Evolutionary conservation across 2,888 invertebrate genomes (phyloP), one percentile per base, ranked within the genome.

Genomic region (Drosophila lutescens): DNA sequence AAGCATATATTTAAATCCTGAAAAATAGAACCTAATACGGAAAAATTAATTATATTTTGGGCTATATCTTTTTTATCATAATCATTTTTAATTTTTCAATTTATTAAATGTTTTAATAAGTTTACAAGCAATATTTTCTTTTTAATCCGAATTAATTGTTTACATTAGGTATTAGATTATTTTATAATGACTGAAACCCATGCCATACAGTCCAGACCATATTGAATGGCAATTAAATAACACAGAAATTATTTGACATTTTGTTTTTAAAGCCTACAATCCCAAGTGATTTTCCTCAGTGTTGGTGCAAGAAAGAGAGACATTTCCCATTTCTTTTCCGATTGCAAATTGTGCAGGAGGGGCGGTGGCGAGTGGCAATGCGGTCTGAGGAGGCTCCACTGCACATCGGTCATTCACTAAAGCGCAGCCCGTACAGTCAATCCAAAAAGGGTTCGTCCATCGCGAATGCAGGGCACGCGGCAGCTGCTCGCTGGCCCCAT

Each of bases 401-500:
- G 74, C 66, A 71, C 74, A 68, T 68, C 60, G 82, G 72, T 59
- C 84, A 75, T 50, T 23, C 43, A 32, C 59, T 47, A 36, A 36
- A 51, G 23, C 30, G 23, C 54, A 20, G 20, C 32, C 17, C 55
- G 49, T 62, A 67, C 72, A 58, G 72, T 76, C 46, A 56, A 74
- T 74, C 69, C 56, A 44, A 56, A 69, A 62, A 70, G 41, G 53
- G 51, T 36, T 53, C 40, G 30, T 12, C 43, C 47, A 73, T 76
- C 53, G 30, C 46, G 69, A 79, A 85, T 89, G 67, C 89, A 56
- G 59, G 68, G 76, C 85, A 87, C 88, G 87, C 75, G 74, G 75
- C 75, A 75, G 63, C 51, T 72, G 74, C 44, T 60, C 46, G 26
- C 66, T 44, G 32, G 70, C 62, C 65, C 40, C 62, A 23, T 17